Percentiles rank a stretch among this genome's conserved stretches.
These are phyloP conservation scores for Gobius niger DNA, from an alignment of 2,113 vertebrate species.

Conservation along the genomic window DNA sequence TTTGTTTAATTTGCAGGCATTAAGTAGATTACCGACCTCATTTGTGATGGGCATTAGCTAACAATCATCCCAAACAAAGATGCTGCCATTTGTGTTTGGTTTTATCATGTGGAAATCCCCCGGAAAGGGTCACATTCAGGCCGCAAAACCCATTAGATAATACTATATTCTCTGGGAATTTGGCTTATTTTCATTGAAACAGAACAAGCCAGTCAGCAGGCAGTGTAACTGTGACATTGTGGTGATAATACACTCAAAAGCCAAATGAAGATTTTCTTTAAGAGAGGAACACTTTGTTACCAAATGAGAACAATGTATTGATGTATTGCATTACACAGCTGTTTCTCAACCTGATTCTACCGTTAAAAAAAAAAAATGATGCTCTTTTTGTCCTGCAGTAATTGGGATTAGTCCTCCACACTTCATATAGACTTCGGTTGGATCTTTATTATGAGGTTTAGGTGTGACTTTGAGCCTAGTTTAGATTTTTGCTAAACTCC, in stretches of 20 bases:
- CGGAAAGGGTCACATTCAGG: constrained; percentile 37
- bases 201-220: constrained; percentile 24
- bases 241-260: constrained; percentile 42
- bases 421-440: too few species aligned
- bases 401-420: too few species aligned
- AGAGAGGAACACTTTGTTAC: not conserved
- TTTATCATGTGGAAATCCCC: constrained; percentile 64
- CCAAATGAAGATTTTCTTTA: constrained; percentile 34
- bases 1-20: constrained; percentile 27
- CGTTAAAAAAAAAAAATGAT: too few species aligned
- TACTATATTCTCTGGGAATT: constrained; percentile 42
- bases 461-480: too few species aligned
- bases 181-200: constrained; percentile 25
- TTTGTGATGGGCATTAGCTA: constrained; percentile 59
- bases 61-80: constrained; percentile 58
- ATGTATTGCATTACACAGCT: too few species aligned
- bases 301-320: too few species aligned
- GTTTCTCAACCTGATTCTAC: too few species aligned
- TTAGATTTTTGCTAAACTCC: too few species aligned
- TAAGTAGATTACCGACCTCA: constrained; percentile 68
- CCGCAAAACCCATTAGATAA: constrained; percentile 56
- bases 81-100: constrained; percentile 40
- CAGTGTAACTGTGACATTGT: constrained; percentile 32
- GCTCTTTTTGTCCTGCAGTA: too few species aligned
- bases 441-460: too few species aligned